phyloP scores from a whole-genome alignment of 2,113 vertebrate genomes.

The Lontra canadensis region DNA sequence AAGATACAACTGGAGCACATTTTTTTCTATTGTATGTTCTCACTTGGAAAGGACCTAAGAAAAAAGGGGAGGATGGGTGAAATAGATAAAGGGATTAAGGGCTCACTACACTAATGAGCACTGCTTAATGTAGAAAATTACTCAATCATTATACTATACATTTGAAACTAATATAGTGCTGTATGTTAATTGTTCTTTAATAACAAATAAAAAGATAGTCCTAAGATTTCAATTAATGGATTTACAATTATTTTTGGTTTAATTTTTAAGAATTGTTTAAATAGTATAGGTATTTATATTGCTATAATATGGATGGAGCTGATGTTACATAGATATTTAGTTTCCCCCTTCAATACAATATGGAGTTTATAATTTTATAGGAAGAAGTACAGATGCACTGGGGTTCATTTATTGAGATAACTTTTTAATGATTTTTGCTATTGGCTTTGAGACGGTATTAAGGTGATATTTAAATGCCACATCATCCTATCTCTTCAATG shows the following conservation, averaged over 20 bases:
- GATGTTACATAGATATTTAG: conserved; percentile 1
- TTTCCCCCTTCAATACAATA: not conserved
- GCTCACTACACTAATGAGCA: not conserved
- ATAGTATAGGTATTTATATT: not conserved
- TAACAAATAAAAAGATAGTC: not conserved
- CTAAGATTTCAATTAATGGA: not conserved
- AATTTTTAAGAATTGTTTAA: not conserved
- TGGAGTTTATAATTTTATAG: not conserved
- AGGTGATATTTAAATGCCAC: not conserved
- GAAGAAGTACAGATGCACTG: not conserved
- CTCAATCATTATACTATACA: not conserved
- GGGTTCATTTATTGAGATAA: not conserved
- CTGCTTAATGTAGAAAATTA: not conserved
- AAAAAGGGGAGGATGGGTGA: not conserved
- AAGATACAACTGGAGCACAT: not conserved
- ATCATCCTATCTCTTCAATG: not conserved
- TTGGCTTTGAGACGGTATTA: not conserved
- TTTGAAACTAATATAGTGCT: not conserved
- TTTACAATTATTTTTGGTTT: not conserved
- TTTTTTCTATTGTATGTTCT: not conserved
- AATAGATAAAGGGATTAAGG: not conserved
- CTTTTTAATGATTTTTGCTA: not conserved
- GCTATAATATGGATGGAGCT: not conserved
- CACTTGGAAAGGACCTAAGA: not conserved
- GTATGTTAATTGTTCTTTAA: not conserved